A percentile compares a stretch with the other conserved stretches of the same genome.
Evolutionary conservation across 2,797 vertebrate genomes (phyloP).

Genomic region (Phoxinus dragarum): DNA sequence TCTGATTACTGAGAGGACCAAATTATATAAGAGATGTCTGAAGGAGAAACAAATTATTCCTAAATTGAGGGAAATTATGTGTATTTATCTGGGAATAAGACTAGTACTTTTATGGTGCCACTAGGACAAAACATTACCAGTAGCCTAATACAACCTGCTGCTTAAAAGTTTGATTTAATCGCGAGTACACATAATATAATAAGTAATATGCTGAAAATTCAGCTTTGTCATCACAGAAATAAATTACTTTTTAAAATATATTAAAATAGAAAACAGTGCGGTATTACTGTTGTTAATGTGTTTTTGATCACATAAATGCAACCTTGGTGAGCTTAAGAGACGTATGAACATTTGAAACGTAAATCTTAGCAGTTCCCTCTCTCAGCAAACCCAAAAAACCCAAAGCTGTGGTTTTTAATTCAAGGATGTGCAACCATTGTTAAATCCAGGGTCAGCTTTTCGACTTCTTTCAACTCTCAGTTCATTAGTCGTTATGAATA

Average conservation of each 20-base stretch:
- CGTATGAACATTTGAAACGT: background rate
- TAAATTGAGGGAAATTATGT: constrained; percentile 64
- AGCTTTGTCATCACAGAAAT: background rate
- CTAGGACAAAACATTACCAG: background rate
- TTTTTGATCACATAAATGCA: background rate
- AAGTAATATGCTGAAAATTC: background rate
- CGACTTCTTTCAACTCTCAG: constrained; percentile 6
- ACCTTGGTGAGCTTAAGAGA: background rate
- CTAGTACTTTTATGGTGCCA: background rate
- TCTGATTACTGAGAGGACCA: constrained; percentile 63
- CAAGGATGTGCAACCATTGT: background rate
- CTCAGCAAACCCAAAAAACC: background rate
- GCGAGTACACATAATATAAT: no score
- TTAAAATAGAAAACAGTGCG: background rate
- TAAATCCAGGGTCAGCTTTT: constrained; percentile 22
- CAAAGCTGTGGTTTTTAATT: constrained; percentile 17
- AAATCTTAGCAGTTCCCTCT: background rate
- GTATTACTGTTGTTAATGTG: background rate
- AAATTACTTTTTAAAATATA: background rate
- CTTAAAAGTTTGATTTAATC: background rate
- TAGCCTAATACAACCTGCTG: background rate
- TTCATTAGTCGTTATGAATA: constrained; percentile 54
- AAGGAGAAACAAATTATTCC: constrained; percentile 55
- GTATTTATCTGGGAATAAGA: constrained; percentile 51
- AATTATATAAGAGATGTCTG: constrained; percentile 26